Base-by-base conservation (phyloP, 30 jellyfish, hydroid and myxozoan species). In the Calvadosia cruxmelitensis region DNA sequence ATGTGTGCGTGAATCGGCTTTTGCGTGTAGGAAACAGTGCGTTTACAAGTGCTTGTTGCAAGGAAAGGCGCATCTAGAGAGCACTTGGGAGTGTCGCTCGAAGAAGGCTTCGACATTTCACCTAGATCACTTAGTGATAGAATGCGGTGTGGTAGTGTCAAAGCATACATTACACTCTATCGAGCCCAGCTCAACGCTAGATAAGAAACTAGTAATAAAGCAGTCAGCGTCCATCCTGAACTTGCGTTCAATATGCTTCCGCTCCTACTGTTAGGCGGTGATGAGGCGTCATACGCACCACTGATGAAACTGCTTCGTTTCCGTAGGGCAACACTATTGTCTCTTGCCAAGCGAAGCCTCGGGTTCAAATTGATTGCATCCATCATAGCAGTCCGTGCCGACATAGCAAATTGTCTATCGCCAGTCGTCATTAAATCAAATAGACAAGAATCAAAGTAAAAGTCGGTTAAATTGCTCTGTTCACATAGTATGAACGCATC, bases 341-440 rank as follows among this genome's bases (percentile, higher is more conserved):
- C 84, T 34, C 93, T 72, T 29, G 88, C 67, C 5, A 85, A 86
- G 52, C 93, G 74, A 3, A 85, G 64, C 34, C 78, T 78, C 25
- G 96, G 96, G 74, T 85, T 92, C 84, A 85, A 49, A 29, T 64
- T 52, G 13, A 72, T 51, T 16, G 96, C 96, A 49, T 85, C 96
- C 35, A 34, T 64, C 96, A 85, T 85, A 35, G 96, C 93, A 62
- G 66, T 78, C 75, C 73, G 67, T 31, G 96, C 96, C 3, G 96
- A 84, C 49, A 33, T 53, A 23, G 83, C 71, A 63, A 85, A 85
- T 32, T 73, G 83, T 27, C 66, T 74, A 49, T 85, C 96, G 24
- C 96, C 96, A 28, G 96, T 85, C 52, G 92, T 85, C 16, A 85
- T 68, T 7, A 85, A 82, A 70, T 85, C 96, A 70, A 85, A 85